These are phyloP conservation scores for Drosophila kohkoa DNA, from an alignment of 1,140 invertebrate species.

Conservation along the genomic window DNA sequence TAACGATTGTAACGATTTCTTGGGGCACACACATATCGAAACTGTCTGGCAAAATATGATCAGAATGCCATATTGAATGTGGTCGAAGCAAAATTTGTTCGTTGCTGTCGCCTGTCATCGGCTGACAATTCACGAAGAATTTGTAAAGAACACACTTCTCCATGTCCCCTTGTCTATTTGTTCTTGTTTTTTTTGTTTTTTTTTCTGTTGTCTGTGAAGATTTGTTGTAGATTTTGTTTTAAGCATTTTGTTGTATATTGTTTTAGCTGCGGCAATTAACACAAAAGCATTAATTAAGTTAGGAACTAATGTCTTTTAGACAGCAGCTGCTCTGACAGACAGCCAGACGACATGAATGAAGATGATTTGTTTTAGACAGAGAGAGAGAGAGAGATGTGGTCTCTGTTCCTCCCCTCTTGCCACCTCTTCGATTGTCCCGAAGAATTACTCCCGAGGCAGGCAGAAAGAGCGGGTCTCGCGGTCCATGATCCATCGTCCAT, in stretches of 20 bases:
- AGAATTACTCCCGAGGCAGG: slow-evolving; percentile 51
- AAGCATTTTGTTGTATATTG: slow-evolving; percentile 30
- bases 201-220: slow-evolving; percentile 1
- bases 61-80: slow-evolving; percentile 1
- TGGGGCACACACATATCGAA: background rate
- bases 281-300: slow-evolving; percentile 82
- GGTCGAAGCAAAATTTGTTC: slow-evolving; percentile 23
- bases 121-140: background rate
- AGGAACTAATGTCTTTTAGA: slow-evolving; percentile 78
- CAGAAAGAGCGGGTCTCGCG: slow-evolving; percentile 17
- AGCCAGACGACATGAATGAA: slow-evolving; percentile 76
- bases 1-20: background rate
- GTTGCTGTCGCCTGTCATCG: slow-evolving; percentile 10
- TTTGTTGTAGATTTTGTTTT: slow-evolving; percentile 16
- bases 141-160: background rate
- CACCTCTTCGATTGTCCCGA: background rate
- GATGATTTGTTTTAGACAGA: slow-evolving; percentile 53
- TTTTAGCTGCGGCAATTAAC: slow-evolving; percentile 70
- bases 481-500: slow-evolving; percentile 31
- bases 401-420: no score
- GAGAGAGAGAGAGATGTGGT: background rate
- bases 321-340: slow-evolving; percentile 70
- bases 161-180: background rate
- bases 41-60: slow-evolving; percentile 4
- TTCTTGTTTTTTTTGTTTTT: background rate